phyloP scores from a whole-genome alignment of 2,797 vertebrate genomes.

The Cyclura pinguis region DNA sequence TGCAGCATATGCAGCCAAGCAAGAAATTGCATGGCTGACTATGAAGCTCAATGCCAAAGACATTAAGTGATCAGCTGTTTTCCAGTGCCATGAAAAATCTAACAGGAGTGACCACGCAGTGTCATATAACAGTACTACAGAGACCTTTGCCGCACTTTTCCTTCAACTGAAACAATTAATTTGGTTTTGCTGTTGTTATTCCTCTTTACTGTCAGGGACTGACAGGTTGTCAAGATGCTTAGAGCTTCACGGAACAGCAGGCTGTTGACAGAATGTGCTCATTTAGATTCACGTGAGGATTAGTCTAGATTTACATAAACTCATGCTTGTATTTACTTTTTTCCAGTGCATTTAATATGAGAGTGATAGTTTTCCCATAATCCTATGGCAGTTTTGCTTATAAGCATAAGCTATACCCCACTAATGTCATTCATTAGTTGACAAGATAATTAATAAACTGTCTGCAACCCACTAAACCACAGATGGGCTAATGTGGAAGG shows the following conservation, averaged over 20 bases:
- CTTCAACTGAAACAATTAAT: not conserved
- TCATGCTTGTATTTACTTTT: not conserved
- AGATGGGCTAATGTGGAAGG: too few relatives aligned
- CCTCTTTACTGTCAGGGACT: not conserved
- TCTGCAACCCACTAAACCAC: too few relatives aligned
- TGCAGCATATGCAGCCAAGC: not conserved
- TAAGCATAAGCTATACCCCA: not conserved
- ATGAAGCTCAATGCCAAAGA: not conserved
- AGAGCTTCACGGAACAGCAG: not conserved
- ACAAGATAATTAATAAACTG: not conserved
- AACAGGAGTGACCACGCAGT: not conserved
- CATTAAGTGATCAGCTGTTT: not conserved
- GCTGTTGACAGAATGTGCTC: not conserved
- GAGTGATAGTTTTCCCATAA: not conserved
- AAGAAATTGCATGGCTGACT: not conserved
- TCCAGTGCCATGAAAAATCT: not conserved
- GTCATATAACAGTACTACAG: not conserved
- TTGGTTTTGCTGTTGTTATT: not conserved
- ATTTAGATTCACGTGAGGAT: not conserved
- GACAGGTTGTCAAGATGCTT: not conserved
- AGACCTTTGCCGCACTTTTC: not conserved
- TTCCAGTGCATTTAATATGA: not conserved
- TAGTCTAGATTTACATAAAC: not conserved
- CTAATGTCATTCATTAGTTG: not conserved
- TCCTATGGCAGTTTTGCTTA: not conserved